Evolutionary conservation across 2,797 vertebrate species (phyloP), one percentile per base, ranked within the genome.

Genomic region (Sebastes umbrosus): DNA sequence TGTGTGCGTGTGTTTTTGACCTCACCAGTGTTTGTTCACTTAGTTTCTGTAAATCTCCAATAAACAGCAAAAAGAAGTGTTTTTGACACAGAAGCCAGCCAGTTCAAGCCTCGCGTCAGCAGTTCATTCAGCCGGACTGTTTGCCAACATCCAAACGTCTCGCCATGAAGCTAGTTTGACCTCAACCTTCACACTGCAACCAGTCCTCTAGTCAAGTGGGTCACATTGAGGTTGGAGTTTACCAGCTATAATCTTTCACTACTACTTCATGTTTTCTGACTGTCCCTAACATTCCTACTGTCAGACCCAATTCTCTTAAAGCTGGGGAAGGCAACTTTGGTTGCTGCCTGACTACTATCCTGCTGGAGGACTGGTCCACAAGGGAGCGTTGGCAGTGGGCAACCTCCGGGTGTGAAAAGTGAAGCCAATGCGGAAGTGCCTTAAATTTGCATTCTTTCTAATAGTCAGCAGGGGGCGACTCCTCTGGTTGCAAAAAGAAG

Each of bases 21-120:
- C 69, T 60, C 59, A 67, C 13, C 20, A 8, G 12, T 39, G 70
- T 72, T 67, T 69, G 58, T 59, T 78, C 70, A 58, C 36, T 78
- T 78, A 20, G 27, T 50, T 52, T 68, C 25, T 58, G 36, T 24
- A 43, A 75, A 59, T 22, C 52, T 82, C 43, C n/a, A 16, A 12
- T 52, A 68, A 77, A 77, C 20, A 50, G 31, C 29, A 18, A 62
- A 69, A 27, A n/a, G 16, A 46, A 18, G 16, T 6, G 9, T 39
- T 77, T 71, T 27, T 67, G 27, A 77, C 43, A 22, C n/a, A 36
- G 34, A 31, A 72, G 25, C 46, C 11, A 72, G 31, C 3, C 14
- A 2, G 31, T 62, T 71, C 29, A 11, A 59, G 71, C 32, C 9
- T 2, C 1, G 10, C 34, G 66, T 65, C 29, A 64, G 76, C 34